Percentiles rank a stretch among this genome's conserved stretches.
These are phyloP conservation scores for Caerostris extrusa DNA, from an alignment of 1,140 invertebrate genomes.

Conservation along the genomic window DNA sequence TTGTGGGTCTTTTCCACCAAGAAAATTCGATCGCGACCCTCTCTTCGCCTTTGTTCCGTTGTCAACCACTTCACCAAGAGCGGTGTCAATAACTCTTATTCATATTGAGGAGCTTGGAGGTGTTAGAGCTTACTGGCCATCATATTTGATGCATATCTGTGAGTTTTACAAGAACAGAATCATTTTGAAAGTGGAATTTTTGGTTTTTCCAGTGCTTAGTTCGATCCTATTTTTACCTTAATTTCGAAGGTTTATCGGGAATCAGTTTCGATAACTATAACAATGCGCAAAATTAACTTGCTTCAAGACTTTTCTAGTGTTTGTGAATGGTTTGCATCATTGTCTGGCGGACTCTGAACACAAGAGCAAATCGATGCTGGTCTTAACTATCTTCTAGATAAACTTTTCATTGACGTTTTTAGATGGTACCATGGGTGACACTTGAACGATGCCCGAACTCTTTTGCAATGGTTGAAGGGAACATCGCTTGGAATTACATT, in stretches of 20 bases:
- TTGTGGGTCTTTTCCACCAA: background rate
- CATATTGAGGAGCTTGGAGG: conserved; percentile 67
- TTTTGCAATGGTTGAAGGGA: background rate
- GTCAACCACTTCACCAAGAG: background rate
- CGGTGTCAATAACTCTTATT: conserved; percentile 39
- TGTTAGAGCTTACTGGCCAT: conserved; percentile 72
- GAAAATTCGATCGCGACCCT: background rate
- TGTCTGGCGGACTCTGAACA: background rate
- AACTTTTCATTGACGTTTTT: background rate
- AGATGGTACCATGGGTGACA: background rate
- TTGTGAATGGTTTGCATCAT: background rate
- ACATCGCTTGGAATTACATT: conserved; percentile 16
- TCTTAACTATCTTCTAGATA: background rate
- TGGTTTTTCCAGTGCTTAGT: background rate
- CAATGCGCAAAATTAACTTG: background rate
- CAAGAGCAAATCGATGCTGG: background rate
- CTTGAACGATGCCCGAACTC: background rate
- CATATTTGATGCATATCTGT: conserved; percentile 77
- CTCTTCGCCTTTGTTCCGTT: background rate
- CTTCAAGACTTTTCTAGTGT: background rate
- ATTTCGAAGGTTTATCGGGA: background rate
- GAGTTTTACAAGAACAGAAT: conserved; percentile 64
- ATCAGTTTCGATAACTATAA: background rate
- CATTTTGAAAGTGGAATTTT: background rate
- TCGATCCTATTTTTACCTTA: background rate